These are phyloP conservation scores for Grantiella picta DNA, from an alignment of 2,113 vertebrate genomes.

Conservation along the genomic window DNA sequence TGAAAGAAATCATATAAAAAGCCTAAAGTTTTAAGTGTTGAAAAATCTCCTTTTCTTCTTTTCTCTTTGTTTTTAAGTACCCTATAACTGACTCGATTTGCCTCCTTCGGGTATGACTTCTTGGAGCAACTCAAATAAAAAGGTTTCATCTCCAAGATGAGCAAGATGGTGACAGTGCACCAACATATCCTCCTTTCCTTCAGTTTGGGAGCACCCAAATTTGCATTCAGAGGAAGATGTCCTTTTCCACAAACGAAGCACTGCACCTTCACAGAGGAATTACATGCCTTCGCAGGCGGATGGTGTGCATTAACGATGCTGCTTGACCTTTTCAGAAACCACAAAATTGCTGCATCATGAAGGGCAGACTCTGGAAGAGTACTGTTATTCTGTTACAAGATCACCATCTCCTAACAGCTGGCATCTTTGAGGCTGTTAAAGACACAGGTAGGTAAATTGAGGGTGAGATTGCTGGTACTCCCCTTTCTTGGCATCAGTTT, in stretches of 20 bases:
- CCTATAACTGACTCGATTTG: not conserved
- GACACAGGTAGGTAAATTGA: not conserved
- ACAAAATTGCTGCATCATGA: not conserved
- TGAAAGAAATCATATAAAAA: constrained; percentile 28
- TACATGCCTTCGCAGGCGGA: accelerated
- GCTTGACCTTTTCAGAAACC: not conserved
- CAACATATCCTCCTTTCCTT: not conserved
- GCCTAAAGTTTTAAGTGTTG: not conserved
- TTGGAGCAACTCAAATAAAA: not conserved
- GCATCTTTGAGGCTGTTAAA: not conserved
- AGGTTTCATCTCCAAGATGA: not conserved
- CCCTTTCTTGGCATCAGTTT: not conserved
- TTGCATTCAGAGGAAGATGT: not conserved
- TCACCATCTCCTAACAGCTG: not conserved
- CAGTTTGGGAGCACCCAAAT: not conserved
- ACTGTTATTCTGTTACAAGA: not conserved
- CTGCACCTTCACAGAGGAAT: not conserved
- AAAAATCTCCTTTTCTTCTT: not conserved
- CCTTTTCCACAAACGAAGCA: not conserved
- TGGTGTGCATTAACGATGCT: not conserved
- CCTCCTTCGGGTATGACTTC: not conserved
- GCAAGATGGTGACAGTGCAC: not conserved
- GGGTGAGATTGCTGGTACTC: not conserved
- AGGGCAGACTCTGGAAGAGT: not conserved
- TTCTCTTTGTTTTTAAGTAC: not conserved